Conservation (phyloP, 2,797 vertebrate genomes). For the Setipinna tenuifilis region DNA sequence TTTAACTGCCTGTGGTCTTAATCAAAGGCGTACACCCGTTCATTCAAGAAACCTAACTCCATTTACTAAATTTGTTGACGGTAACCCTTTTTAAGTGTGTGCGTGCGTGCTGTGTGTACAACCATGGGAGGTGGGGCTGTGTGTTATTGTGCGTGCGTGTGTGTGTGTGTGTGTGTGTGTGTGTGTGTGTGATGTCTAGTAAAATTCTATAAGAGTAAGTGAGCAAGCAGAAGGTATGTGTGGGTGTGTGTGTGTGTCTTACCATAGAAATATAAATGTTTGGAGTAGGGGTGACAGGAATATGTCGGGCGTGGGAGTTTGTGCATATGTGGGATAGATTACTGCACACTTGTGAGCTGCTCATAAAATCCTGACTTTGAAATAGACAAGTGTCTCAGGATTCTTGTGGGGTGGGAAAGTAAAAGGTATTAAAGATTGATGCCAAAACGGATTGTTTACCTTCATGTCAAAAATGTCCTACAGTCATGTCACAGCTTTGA, state of each 20-base stretch:
- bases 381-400: not conserved
- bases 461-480: not conserved
- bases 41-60: conserved; percentile 24
- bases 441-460: not conserved
- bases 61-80: conserved; percentile 3
- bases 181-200: not conserved
- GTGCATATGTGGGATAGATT: not conserved
- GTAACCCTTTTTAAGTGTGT: not conserved
- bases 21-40: conserved; percentile 13
- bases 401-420: not conserved
- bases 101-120: not conserved
- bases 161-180: conserved; percentile 7
- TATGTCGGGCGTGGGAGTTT: not conserved
- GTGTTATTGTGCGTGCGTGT: not conserved
- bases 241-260: not conserved
- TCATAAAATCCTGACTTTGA: not conserved
- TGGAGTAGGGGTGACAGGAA: not conserved
- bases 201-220: not conserved
- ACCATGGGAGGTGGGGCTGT: not conserved
- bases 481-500: not conserved
- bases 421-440: not conserved
- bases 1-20: conserved; percentile 11
- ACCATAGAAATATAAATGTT: not conserved
- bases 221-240: not conserved
- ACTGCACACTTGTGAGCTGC: not conserved